These are phyloP conservation scores for Alviniconcha strummeri DNA, from an alignment of 2,888 invertebrate genomes.

Conservation along the genomic window DNA sequence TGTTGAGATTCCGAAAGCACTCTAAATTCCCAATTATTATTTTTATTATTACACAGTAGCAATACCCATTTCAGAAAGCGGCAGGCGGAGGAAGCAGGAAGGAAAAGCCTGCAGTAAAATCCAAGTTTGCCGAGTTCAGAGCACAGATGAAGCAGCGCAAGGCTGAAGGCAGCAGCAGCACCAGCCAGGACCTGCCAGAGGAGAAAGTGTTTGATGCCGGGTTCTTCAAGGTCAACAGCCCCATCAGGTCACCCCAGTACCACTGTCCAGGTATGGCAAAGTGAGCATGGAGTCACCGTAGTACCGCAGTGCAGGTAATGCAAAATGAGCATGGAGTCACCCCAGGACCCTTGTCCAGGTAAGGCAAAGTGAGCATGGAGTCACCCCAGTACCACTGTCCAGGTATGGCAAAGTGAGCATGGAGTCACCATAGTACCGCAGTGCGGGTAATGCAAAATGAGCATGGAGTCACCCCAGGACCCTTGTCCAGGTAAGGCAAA, in stretches of 20 bases:
- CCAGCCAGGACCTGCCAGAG: background rate
- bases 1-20: too few relatives aligned
- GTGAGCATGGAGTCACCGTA: background rate
- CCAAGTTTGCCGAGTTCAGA: slow-evolving; percentile 68
- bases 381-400: slow-evolving; percentile 55
- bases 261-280: slow-evolving; percentile 57
- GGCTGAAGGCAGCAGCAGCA: slow-evolving; percentile 19
- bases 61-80: slow-evolving; percentile 49
- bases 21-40: too few relatives aligned
- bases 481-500: background rate
- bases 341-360: background rate
- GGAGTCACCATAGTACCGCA: background rate
- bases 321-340: background rate
- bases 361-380: slow-evolving; percentile 36
- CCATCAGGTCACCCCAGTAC: slow-evolving; percentile 52
- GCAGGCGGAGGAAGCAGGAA: slow-evolving; percentile 40
- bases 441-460: background rate
- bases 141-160: slow-evolving; percentile 59
- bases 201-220: slow-evolving; percentile 65
- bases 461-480: background rate
- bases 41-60: too few relatives aligned
- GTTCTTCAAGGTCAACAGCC: slow-evolving; percentile 66
- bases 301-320: background rate
- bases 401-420: slow-evolving; percentile 43
- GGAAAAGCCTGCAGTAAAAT: slow-evolving; percentile 52